Evolutionary conservation across 2,888 invertebrate genomes (phyloP).

Genomic region (Acheta domesticus): DNA sequence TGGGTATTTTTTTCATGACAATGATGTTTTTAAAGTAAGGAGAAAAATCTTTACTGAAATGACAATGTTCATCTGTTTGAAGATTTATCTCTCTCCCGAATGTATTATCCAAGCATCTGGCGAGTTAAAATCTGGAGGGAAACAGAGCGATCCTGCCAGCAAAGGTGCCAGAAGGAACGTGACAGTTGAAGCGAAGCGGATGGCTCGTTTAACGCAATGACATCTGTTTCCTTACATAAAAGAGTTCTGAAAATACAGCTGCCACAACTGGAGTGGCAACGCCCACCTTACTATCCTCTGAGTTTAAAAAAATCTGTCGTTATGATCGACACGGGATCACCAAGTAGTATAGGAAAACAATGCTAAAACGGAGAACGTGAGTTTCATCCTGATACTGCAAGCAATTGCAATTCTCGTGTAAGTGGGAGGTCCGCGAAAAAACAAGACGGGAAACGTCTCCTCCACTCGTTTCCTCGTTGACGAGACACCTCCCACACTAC

Average conservation of each 20-base stretch:
- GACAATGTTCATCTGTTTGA: too few species aligned
- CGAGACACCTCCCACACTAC: not conserved
- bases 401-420: too few species aligned
- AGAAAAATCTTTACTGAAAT: too few species aligned
- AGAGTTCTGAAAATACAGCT: not conserved
- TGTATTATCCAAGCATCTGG: too few species aligned
- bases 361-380: too few species aligned
- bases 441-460: not conserved
- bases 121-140: too few species aligned
- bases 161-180: not conserved
- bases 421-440: not conserved
- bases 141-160: not conserved
- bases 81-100: too few species aligned
- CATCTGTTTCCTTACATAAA: slow-evolving; percentile 18
- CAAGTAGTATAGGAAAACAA: too few species aligned
- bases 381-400: too few species aligned
- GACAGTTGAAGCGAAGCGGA: not conserved
- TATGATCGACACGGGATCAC: too few species aligned
- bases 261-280: not conserved
- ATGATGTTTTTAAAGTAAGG: too few species aligned
- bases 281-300: not conserved
- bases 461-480: not conserved
- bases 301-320: not conserved
- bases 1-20: too few species aligned
- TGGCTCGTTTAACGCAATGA: not conserved